Base-by-base conservation (phyloP, 1,140 invertebrate genomes). In the Agrypnia vestita region DNA sequence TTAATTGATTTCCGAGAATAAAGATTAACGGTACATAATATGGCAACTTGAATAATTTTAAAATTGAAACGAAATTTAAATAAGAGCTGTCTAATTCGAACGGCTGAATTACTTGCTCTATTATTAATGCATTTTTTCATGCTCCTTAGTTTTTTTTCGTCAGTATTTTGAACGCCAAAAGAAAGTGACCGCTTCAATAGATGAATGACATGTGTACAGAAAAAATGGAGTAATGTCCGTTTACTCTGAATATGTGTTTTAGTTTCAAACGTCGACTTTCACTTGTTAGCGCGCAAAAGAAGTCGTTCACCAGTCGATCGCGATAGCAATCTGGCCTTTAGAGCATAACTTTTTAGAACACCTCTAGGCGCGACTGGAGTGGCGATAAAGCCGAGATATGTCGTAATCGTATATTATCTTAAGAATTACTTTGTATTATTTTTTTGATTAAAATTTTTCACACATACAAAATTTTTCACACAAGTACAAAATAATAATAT, bases 161-260 rank as follows among this genome's bases (percentile, higher is more conserved):
- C 55, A 15, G 13, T 59, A 59, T 59, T 59, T 64, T 25, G 61
- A 4, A 11, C 1, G 61, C 61, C 61, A 25, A 64, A 64, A 64
- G 61, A 64, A 64, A 64, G 61, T 64, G 49, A 51, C 49, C 11
- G 49, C 61, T 19, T 43, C 61, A 35, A 64, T 64, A n/a, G 61
- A 64, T 64, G 21, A 64, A 64, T 64, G 61, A 64, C 61, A 64
- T 64, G 61, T 64, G 61, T 64, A n/a, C 13, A 15, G 61, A 64
- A 64, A 64, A 43, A 64, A 64, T 64, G 4, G 11, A 64, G 25
- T 35, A 25, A 64, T 64, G 9, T 11, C 25, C 59, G 21, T 25
- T 64, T 25, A 64, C 61, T 64, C 35, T 35, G 61, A 43, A 25
- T 64, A 64, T 64, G 19, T 21, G 11, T 19, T 64, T 64, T 12